A percentile compares a stretch with the other conserved stretches of the same genome.
phyloP scores from a whole-genome alignment of 2,113 vertebrate genomes.

The Phylloscopus trochiloides region DNA sequence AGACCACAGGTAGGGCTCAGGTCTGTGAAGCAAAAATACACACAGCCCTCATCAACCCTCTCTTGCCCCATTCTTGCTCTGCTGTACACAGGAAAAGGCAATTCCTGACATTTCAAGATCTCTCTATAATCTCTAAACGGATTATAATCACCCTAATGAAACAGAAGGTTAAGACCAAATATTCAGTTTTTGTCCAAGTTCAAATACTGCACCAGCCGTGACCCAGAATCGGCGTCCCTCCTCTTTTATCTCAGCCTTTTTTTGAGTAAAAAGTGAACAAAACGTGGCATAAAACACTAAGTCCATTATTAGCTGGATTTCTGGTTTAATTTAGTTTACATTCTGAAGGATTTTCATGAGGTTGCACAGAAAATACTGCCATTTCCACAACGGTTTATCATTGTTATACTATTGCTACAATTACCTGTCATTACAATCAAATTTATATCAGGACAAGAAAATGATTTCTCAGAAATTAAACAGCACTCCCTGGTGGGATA shows the following conservation, averaged over 20 bases:
- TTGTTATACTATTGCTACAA: constrained; percentile 3
- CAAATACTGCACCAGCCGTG: background rate
- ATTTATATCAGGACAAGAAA: constrained; percentile 49
- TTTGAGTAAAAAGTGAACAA: background rate
- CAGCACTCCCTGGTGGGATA: constrained; percentile 60
- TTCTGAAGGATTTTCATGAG: background rate
- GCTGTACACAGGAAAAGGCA: background rate
- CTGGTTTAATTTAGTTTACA: constrained; percentile 4
- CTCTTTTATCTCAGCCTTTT: background rate
- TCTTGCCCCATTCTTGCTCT: background rate
- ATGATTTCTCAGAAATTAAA: constrained; percentile 59
- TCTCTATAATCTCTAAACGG: background rate
- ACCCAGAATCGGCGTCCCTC: background rate
- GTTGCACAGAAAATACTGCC: background rate
- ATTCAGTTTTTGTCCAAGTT: background rate
- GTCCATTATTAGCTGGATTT: background rate
- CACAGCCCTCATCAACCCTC: background rate
- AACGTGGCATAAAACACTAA: background rate
- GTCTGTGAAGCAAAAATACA: background rate
- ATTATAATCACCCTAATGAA: background rate
- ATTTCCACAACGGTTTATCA: constrained; percentile 1
- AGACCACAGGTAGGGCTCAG: background rate
- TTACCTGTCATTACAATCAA: constrained; percentile 52
- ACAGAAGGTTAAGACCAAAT: background rate
- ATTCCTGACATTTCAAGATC: background rate